Percentiles rank a stretch among this genome's conserved stretches.
phyloP scores from a whole-genome alignment of 2,113 vertebrate genomes.

The Cottus gobio region DNA sequence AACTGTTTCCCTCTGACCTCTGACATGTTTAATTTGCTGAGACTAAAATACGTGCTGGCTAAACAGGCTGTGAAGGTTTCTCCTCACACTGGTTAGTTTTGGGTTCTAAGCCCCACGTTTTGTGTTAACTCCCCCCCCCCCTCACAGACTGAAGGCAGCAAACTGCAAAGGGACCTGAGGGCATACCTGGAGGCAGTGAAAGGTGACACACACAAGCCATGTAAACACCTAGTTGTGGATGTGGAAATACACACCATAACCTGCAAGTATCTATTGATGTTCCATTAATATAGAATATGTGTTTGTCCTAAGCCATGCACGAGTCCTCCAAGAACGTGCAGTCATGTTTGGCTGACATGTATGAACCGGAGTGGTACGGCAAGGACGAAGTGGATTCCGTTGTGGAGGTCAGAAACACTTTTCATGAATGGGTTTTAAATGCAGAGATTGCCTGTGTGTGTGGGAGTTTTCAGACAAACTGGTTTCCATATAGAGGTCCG shows the following conservation, averaged over 20 bases:
- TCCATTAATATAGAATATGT: conserved; percentile 14
- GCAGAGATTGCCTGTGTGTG: neutral
- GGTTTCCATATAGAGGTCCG: conserved; percentile 12
- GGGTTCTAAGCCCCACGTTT: conserved; percentile 3
- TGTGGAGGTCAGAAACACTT: conserved; percentile 87
- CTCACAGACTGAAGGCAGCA: conserved; percentile 93
- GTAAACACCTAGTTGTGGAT: neutral
- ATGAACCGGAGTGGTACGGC: conserved; percentile 94
- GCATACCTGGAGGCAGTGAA: conserved; percentile 95
- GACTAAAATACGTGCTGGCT: neutral
- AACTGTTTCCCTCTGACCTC: neutral
- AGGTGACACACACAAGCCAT: conserved; percentile 79
- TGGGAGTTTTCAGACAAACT: neutral
- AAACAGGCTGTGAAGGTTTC: no score
- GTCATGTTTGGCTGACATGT: conserved; percentile 94
- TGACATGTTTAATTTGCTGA: neutral
- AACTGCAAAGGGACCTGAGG: conserved; percentile 95
- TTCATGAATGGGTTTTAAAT: conserved; percentile 2
- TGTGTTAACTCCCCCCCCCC: conserved; percentile 59
- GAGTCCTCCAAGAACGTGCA: conserved; percentile 95
- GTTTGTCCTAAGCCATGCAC: conserved; percentile 89
- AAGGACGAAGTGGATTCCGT: conserved; percentile 94
- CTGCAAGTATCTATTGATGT: neutral
- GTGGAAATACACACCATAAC: neutral
- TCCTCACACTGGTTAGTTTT: neutral